Conservation (phyloP, 1,140 invertebrate species). For the Pissodes strobi region DNA sequence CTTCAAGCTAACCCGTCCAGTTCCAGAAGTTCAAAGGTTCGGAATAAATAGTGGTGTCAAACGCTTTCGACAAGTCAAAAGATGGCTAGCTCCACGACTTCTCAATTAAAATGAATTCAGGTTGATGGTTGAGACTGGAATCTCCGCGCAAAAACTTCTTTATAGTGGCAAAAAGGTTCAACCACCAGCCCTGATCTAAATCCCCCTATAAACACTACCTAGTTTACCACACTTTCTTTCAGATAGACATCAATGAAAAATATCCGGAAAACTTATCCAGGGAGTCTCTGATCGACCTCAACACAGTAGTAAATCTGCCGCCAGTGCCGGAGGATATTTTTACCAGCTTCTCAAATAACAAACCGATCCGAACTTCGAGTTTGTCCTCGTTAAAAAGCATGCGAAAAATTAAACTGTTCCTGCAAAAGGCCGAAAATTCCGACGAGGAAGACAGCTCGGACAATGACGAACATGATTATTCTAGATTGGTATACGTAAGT, state of each 20-base stretch:
- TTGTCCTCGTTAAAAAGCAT: conserved; percentile 56
- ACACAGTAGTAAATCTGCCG: conserved; percentile 56
- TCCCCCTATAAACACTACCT: no score
- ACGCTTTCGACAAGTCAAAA: no score
- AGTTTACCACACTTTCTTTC: no score
- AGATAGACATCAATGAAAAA: conserved; percentile 54
- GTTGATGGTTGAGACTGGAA: no score
- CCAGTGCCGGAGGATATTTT: conserved; percentile 57
- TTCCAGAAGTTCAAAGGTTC: conserved; percentile 37
- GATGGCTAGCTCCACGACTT: no score
- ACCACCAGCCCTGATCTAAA: no score
- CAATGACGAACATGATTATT: conserved; percentile 49
- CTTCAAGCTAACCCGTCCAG: conserved; percentile 32
- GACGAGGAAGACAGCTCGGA: conserved; percentile 54
- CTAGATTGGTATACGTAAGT: conserved; percentile 35
- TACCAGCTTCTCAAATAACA: conserved; percentile 48
- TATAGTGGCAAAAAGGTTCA: no score
- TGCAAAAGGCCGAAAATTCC: conserved; percentile 54
- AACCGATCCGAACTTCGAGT: conserved; percentile 53
- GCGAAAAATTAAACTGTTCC: conserved; percentile 54
- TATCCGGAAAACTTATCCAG: conserved; percentile 56
- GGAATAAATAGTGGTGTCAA: neutral
- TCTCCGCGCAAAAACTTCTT: no score
- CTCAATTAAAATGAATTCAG: no score
- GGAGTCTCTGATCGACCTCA: conserved; percentile 55